Evolutionary conservation across 2,797 vertebrate species (phyloP).

Genomic region (Tapirus indicus): DNA sequence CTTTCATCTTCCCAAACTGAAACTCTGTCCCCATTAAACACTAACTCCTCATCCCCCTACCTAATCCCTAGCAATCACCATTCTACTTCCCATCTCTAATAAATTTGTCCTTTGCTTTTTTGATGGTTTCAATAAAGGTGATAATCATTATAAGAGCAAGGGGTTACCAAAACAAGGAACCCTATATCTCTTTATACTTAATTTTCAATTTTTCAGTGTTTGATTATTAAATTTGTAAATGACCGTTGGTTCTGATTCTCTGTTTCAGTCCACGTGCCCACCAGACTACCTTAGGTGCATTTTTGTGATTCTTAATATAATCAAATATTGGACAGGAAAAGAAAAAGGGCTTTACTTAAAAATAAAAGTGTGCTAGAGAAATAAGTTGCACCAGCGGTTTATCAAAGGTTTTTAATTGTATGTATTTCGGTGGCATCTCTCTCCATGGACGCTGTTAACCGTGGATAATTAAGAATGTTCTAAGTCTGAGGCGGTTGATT

Average conservation of each 20-base stretch:
- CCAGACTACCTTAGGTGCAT: neutral
- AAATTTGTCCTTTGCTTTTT: constrained; percentile 3
- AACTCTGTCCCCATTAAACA: neutral
- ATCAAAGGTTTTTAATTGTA: neutral
- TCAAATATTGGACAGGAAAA: neutral
- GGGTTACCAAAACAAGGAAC: neutral
- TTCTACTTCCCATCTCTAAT: neutral
- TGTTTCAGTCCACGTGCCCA: neutral
- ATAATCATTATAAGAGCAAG: neutral
- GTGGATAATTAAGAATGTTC: constrained; percentile 19
- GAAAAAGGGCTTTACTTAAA: neutral
- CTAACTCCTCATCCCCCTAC: neutral
- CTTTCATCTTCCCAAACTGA: neutral
- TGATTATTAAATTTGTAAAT: neutral
- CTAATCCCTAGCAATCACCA: too few species aligned
- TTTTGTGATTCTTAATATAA: constrained; percentile 10
- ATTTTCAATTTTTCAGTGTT: neutral
- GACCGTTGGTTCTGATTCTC: neutral
- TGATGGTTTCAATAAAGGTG: neutral
- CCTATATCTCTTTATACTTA: neutral
- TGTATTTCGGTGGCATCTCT: neutral
- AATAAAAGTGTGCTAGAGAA: neutral
- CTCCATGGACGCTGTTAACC: neutral
- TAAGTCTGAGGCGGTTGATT: neutral
- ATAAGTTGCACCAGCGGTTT: neutral